Conservation (phyloP, 1,140 invertebrate genomes). For the Leptestheria dahalacensis region DNA sequence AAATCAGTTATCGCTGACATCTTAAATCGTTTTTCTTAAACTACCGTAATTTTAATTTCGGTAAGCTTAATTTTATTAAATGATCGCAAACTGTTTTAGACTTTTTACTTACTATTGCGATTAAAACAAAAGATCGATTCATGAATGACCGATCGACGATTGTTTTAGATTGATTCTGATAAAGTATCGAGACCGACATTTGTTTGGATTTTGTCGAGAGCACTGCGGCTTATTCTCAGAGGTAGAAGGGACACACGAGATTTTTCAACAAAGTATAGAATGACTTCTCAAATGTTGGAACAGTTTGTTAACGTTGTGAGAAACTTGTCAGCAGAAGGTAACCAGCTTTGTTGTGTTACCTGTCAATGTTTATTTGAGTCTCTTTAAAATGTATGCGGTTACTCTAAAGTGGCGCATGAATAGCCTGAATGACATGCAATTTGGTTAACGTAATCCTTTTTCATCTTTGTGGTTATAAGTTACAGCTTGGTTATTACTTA, state of each 20-base stretch:
- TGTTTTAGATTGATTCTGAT: too few relatives aligned
- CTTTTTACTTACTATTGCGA: background rate
- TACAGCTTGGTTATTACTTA: conserved; percentile 29
- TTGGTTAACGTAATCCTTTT: too few relatives aligned
- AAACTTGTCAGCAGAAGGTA: background rate
- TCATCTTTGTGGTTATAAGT: background rate
- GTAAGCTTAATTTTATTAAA: background rate
- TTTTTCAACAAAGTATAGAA: background rate
- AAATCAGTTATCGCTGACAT: too few relatives aligned
- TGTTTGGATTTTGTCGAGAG: too few relatives aligned
- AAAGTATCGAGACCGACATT: too few relatives aligned
- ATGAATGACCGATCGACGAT: too few relatives aligned
- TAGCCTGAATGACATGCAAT: too few relatives aligned
- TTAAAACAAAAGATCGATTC: background rate
- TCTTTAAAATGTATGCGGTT: too few relatives aligned
- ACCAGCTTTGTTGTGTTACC: background rate
- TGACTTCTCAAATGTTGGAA: background rate
- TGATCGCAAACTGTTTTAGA: background rate
- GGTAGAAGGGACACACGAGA: background rate
- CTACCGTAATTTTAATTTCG: background rate
- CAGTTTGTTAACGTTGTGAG: background rate
- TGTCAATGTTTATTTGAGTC: background rate
- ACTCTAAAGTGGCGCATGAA: too few relatives aligned
- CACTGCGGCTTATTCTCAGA: background rate
- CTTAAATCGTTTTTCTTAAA: too few relatives aligned